phyloP scores from a whole-genome alignment of 2,888 invertebrate species.

The Ephialtes manifestator region DNA sequence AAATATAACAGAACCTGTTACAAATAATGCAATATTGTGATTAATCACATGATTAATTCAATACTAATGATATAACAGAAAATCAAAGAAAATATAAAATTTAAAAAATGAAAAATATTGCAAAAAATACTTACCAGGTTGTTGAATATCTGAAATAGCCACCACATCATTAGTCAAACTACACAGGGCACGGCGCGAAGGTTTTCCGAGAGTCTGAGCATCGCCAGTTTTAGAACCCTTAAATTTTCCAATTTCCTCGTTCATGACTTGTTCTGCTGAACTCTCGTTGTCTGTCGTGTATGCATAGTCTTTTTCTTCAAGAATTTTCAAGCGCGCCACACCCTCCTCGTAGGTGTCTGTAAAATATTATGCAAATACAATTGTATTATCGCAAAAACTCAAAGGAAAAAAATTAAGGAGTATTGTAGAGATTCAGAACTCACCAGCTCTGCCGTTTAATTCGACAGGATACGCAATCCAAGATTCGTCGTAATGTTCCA shows the following conservation, averaged over 20 bases:
- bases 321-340: neutral
- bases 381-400: neutral
- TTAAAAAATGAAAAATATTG: too few relatives aligned
- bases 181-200: neutral
- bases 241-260: neutral
- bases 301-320: neutral
- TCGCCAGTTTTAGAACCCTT: neutral
- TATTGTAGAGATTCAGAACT: neutral
- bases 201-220: neutral
- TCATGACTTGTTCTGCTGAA: constrained; percentile 8
- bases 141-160: neutral
- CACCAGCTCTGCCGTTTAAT: constrained; percentile 2
- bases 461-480: constrained; percentile 18
- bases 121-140: neutral
- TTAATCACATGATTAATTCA: too few relatives aligned
- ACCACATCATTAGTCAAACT: neutral
- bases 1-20: too few relatives aligned
- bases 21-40: too few relatives aligned
- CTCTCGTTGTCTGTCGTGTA: constrained; percentile 16
- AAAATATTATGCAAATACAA: neutral
- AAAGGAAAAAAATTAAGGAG: neutral
- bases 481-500: neutral
- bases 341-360: constrained; percentile 8
- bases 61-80: too few relatives aligned
- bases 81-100: too few relatives aligned